Conservation (phyloP, 35 echinoderm and acorn worm genomes). For the Chiridota heheva region DNA sequence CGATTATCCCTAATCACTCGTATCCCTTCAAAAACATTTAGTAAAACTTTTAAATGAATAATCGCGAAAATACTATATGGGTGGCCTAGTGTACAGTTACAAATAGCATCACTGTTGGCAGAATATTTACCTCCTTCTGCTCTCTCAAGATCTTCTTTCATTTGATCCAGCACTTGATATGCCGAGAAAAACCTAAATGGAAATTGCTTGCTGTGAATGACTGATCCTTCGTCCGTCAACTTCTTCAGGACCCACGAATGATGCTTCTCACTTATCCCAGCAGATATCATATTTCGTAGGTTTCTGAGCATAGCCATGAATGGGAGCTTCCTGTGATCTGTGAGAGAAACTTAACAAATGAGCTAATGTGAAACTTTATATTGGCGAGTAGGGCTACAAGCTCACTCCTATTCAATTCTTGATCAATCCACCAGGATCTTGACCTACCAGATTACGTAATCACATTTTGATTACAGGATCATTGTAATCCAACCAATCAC, state of each 20-base stretch:
- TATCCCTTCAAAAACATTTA: too few species aligned
- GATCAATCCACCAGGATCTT: too few species aligned
- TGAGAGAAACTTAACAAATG: not conserved
- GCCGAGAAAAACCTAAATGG: slow-evolving; percentile 96
- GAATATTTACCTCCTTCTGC: slow-evolving; percentile 31
- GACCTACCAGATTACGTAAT: too few species aligned
- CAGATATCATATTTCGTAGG: slow-evolving; percentile 86
- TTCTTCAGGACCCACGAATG: slow-evolving; percentile 79
- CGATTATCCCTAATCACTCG: too few species aligned
- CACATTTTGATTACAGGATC: too few species aligned
- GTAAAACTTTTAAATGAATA: too few species aligned
- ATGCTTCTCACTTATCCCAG: slow-evolving; percentile 76
- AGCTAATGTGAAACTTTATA: too few species aligned
- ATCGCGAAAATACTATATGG: not conserved
- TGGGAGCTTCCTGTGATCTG: slow-evolving; percentile 95
- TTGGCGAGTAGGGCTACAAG: too few species aligned
- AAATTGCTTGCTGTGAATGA: slow-evolving; percentile 96
- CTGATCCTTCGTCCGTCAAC: slow-evolving; percentile 79
- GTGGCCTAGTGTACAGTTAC: too few species aligned
- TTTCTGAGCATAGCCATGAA: slow-evolving; percentile 99
- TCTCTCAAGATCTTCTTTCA: slow-evolving; percentile 56
- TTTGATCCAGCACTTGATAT: slow-evolving; percentile 75
- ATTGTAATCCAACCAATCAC: too few species aligned
- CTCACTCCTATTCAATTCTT: too few species aligned
- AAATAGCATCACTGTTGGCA: too few species aligned